Conservation (phyloP, 2,888 invertebrate genomes). For the Malacosoma neustria region DNA sequence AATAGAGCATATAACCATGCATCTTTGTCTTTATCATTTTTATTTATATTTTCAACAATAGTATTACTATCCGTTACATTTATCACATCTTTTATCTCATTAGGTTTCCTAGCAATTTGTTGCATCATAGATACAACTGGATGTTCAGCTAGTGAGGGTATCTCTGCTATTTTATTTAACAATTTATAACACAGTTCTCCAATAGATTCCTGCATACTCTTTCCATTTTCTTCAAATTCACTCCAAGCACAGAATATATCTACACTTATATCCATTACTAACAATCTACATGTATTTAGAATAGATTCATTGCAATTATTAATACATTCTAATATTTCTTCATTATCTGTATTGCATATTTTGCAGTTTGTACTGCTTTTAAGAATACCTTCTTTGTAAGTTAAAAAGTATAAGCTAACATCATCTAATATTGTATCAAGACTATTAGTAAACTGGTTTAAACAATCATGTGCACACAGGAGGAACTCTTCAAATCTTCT, state of each 20-base stretch:
- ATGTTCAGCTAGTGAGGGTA: constrained; percentile 33
- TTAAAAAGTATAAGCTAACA: constrained; percentile 35
- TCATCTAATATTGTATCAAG: constrained; percentile 25
- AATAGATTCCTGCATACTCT: constrained; percentile 48
- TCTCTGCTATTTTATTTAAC: constrained; percentile 23
- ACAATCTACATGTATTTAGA: constrained; percentile 40
- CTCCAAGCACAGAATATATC: constrained; percentile 64
- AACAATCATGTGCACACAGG: constrained; percentile 28
- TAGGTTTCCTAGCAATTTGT: constrained; percentile 47
- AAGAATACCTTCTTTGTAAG: constrained; percentile 30
- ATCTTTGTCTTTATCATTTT: constrained; percentile 25
- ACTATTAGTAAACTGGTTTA: constrained; percentile 24
- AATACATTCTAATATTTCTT: constrained; percentile 30
- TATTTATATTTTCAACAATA: constrained; percentile 38
- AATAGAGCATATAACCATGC: constrained; percentile 47
- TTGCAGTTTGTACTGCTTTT: constrained; percentile 19
- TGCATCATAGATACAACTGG: constrained; percentile 44
- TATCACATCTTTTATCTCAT: constrained; percentile 39
- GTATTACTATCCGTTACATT: constrained; percentile 28
- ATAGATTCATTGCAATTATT: constrained; percentile 35
- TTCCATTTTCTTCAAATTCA: constrained; percentile 47
- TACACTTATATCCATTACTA: constrained; percentile 55
- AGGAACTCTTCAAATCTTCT: constrained; percentile 34
- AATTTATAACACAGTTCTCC: constrained; percentile 50
- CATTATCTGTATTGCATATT: constrained; percentile 29